Evolutionary conservation across 2,888 invertebrate species (phyloP), one percentile per base, ranked within the genome.

Genomic region (Bedellia somnulentella): DNA sequence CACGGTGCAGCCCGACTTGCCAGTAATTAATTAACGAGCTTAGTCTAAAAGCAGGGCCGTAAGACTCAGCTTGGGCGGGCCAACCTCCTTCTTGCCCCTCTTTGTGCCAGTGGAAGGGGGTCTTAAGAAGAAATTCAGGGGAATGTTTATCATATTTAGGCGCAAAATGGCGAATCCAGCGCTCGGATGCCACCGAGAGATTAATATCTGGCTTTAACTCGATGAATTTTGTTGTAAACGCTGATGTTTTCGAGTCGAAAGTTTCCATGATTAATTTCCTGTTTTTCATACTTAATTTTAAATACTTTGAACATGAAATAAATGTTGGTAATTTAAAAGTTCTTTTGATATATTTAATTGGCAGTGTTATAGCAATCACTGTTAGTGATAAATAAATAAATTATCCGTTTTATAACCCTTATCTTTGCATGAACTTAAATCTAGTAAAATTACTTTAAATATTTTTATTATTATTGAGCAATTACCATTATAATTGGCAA

Each of bases 11-110:
- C 67, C 53, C 68, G 70, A 70, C 71, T 73, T 67, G 63, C 59
- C 68, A 67, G 70, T 77, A 77, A 77, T 77, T 77, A 77, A 77
- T 77, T 77, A 77, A 76, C 76, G 73, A 73, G 76, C 76, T 77
- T 76, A 77, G 75, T 76, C 76, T 75, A 75, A 76, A 76, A 76
- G 75, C 73, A 68, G 75, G 73, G 73, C 64, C 64, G 67, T 73
- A 73, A 73, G 71, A 66, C 71, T 62, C 58, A 63, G 59, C 59
- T 55, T 25, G 32, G 31, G 30, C 46, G 57, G 59, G 57, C 42
- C 44, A 45, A 47, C 48, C 44, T 39, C 46, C 40, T 47, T 13
- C 23, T n/a, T 6, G 22, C 8, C 55, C 53, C 47, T 49, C 51
- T 47, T 52, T 54, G 53, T 55, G 43, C 53, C 49, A 60, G 41